Evolutionary conservation across 2,888 invertebrate genomes (phyloP), one percentile per base, ranked within the genome.

Genomic region (Pollenia labialis): DNA sequence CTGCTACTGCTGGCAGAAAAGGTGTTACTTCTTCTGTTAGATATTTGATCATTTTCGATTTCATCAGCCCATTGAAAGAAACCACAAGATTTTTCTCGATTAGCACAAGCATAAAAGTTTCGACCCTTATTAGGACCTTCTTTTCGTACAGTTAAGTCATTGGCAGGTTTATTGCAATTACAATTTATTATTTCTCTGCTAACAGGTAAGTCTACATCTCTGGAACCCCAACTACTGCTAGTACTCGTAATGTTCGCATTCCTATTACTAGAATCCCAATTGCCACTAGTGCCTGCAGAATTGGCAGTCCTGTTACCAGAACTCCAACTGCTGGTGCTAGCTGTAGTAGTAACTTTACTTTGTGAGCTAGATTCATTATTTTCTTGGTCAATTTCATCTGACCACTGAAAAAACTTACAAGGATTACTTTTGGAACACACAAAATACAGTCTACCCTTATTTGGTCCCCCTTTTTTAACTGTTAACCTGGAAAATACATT

Each of bases 351-450:
- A 10, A 4, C 14, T 64, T 18, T n/a, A 48, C 11, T 60, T 52
- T 56, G 52, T 14, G 40, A 11, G 52, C 62, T 56, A 11, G 54
- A 11, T 9, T n/a, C 18, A 18, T 62, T 11, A 40, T 12, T 10
- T 52, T 68, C 50, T 50, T 82, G 71, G 4, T 46, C 44, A 7
- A 74, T 75, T 18, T 90, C 89, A 89, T 96, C 96, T 0, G 95
- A 96, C 98, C 98, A 98, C 91, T 97, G 95, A 91, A 98, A 98
- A 93, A 97, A 98, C 32, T 95, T 95, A 91, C 98, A 98, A 1
- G 94, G 92, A 1, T 93, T 90, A 2, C 94, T 91, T 23, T 94
- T 91, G 0, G 95, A 95, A 90, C 99, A 99, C 0, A 93, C 94
- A 91, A 96, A 97, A 93, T 98, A 99, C 64, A 94, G 94, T 48